Conservation (phyloP, 2,113 vertebrate species). For the Callopanchax toddi region DNA sequence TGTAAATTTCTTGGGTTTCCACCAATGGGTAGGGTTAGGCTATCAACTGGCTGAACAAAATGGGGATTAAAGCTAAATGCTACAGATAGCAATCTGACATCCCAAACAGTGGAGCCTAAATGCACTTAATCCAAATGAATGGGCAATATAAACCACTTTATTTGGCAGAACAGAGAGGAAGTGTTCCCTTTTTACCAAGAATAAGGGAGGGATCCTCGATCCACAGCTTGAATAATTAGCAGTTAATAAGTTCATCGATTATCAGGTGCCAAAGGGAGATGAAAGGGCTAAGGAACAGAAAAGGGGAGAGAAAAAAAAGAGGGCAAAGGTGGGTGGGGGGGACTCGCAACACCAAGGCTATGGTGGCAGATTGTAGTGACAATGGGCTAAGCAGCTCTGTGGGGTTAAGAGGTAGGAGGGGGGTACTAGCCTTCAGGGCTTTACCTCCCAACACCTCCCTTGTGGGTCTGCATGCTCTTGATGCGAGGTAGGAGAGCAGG, state of each 20-base stretch:
- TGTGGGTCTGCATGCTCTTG: constrained; percentile 78
- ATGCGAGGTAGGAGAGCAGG: constrained; percentile 82
- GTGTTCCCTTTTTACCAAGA: constrained; percentile 27
- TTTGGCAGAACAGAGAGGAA: constrained; percentile 56
- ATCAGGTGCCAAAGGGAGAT: constrained; percentile 84
- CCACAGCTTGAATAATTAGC: constrained; percentile 91
- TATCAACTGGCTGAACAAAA: constrained; percentile 63
- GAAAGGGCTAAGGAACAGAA: constrained; percentile 52
- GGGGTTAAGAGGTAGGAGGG: constrained; percentile 84
- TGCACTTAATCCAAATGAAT: constrained; percentile 75
- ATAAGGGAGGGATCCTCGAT: constrained; percentile 66
- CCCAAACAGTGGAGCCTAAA: constrained; percentile 63
- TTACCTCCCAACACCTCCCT: constrained; percentile 93
- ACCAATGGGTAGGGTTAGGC: constrained; percentile 35
- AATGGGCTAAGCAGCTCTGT: constrained; percentile 89
- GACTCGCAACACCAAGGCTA: constrained; percentile 75
- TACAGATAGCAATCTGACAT: constrained; percentile 74
- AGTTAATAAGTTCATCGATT: constrained; percentile 84
- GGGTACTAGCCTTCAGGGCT: constrained; percentile 87
- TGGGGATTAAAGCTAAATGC: constrained; percentile 70
- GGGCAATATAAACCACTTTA: constrained; percentile 64
- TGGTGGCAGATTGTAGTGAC: constrained; percentile 95
- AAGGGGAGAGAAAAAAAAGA: constrained; percentile 15
- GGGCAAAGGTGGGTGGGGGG: constrained; percentile 43
- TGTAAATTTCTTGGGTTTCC: constrained; percentile 49